A percentile compares a stretch with the other conserved stretches of the same genome.
Evolutionary conservation across 2,113 vertebrate genomes (phyloP).

Genomic region (Meles meles): DNA sequence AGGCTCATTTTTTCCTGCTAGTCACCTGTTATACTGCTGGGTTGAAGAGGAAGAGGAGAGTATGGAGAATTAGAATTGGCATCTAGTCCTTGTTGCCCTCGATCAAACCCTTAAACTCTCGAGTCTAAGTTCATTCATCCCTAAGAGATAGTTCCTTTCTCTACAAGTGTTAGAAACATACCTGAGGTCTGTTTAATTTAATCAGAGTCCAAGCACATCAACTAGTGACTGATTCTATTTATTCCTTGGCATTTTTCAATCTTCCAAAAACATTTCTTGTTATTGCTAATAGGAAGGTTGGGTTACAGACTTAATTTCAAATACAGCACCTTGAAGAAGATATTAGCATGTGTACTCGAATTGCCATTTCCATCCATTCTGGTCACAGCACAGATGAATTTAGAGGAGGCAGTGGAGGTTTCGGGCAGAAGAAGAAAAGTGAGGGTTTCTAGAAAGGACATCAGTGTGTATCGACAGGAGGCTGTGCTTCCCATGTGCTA

Average conservation of each 20-base stretch:
- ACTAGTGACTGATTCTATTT: neutral
- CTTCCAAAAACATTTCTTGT: neutral
- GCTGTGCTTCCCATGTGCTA: neutral
- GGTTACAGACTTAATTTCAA: neutral
- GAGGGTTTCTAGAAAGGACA: neutral
- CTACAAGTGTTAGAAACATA: neutral
- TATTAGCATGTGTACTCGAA: neutral
- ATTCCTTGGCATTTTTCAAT: neutral
- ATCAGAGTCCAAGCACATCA: neutral
- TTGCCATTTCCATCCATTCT: neutral
- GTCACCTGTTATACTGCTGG: neutral
- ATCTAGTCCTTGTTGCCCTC: neutral
- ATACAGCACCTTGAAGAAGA: neutral
- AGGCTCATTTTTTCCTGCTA: neutral
- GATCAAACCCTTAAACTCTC: neutral
- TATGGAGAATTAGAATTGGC: neutral
- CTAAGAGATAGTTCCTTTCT: neutral
- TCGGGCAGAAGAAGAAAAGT: neutral
- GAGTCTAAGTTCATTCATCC: neutral
- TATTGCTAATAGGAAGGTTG: neutral
- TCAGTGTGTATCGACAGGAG: neutral
- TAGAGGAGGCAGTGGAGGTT: neutral
- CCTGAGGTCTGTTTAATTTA: neutral
- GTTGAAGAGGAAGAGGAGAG: neutral
- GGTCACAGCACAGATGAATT: neutral